Evolutionary conservation across 2,888 invertebrate species (phyloP), one percentile per base, ranked within the genome.

Genomic region (Seira ritae): DNA sequence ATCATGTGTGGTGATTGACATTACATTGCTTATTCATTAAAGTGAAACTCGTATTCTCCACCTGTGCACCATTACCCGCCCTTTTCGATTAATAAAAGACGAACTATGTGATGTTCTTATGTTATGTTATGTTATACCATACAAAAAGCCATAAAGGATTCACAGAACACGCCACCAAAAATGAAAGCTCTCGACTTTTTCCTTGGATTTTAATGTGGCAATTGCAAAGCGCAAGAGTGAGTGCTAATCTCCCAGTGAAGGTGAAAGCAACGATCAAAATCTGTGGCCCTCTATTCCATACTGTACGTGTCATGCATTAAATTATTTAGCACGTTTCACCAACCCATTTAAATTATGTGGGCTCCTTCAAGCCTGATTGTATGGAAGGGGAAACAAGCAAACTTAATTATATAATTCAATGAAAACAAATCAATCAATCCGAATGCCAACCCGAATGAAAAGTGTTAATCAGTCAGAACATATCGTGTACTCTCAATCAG

Each of bases 11-110:
- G 69, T 80, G 80, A 81, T 81, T 75, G 80, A 70, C 37, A 71
- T 81, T 75, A 75, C 80, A 81, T 81, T 81, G 80, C 75, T 75
- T 75, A 81, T 81, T 81, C 80, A 81, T 81, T 81, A 81, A 81
- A 81, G 80, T 74, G 74, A 62, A 71, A 62, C 69, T 3, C 65
- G 67, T 66, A 66, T 69, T 55, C 69, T 76, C 67, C 75, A 69
- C 76, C 68, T 69, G 69, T 76, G 76, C 69, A 69, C 68, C 31
- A 69, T 76, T 69, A 68, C 76, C 75, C 65, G 65, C 60, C 69
- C 71, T 42, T 78, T 65, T 73, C 37, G n/a, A 50, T 46, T 23
- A 19, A 8, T 69, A 69, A 42, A 69, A 37, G 69, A 2, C 4
- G 3, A 46, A n/a, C n/a, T n/a, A n/a, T n/a, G n/a, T n/a, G 1